Conservation (phyloP, 2,888 invertebrate species). For the Masnerella sp. region DNA sequence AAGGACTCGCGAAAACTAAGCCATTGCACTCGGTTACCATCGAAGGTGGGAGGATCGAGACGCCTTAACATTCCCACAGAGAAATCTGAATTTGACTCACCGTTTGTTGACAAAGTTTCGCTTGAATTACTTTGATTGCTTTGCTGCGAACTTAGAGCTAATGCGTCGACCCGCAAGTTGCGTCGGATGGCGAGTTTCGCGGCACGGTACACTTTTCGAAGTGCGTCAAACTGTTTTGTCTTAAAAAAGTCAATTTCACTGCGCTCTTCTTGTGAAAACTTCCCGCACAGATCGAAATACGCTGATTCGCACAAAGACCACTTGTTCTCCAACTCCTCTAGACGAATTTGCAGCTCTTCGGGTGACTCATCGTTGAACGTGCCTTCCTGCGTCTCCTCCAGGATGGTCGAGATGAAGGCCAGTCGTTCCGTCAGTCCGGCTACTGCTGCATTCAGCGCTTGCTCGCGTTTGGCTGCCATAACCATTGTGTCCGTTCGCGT, state of each 20-base stretch:
- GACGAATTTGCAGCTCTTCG: background rate
- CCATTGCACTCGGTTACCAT: constrained; percentile 11
- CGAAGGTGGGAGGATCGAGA: constrained; percentile 1
- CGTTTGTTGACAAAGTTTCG: background rate
- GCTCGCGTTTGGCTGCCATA: too few species aligned
- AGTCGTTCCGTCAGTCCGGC: too few species aligned
- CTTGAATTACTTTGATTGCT: background rate
- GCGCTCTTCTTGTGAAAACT: background rate
- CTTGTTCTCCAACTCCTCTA: constrained; percentile 1
- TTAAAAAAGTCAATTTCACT: background rate
- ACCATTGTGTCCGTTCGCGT: too few species aligned
- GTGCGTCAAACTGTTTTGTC: constrained; percentile 3
- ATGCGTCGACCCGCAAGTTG: too few species aligned
- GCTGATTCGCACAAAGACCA: background rate
- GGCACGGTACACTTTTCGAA: background rate
- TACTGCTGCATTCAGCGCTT: too few species aligned
- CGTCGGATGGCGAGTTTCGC: constrained; percentile 2
- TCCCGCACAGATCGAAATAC: constrained; percentile 2
- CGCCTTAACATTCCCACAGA: constrained; percentile 1
- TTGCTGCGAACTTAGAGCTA: too few species aligned
- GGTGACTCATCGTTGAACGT: too few species aligned
- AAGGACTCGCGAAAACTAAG: constrained; percentile 17
- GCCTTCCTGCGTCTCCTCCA: too few species aligned
- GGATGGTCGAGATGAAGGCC: too few species aligned
- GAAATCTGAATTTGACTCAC: constrained; percentile 5